These are phyloP conservation scores for Parthenolecanium corni DNA, from an alignment of 2,888 invertebrate genomes.

Conservation along the genomic window DNA sequence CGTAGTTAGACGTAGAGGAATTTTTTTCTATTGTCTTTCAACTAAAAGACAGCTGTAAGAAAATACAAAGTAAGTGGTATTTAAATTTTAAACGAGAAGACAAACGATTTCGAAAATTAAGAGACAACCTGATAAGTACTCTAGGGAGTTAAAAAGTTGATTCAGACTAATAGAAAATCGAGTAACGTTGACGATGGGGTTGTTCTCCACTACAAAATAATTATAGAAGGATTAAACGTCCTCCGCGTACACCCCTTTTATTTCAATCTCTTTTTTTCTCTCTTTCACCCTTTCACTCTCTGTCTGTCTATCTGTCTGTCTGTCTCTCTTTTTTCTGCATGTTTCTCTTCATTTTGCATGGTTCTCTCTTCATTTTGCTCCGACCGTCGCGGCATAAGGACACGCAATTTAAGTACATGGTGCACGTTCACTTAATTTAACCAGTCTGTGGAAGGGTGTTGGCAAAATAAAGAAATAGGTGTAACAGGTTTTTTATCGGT, in stretches of 20 bases:
- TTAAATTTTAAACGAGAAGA: conserved; percentile 28
- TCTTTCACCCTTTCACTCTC: no score
- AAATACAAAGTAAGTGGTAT: conserved; percentile 18
- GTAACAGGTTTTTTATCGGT: no score
- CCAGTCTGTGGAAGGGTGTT: no score
- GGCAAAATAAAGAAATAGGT: no score
- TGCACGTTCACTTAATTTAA: no score
- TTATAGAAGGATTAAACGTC: conserved; percentile 24
- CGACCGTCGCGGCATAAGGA: conserved; percentile 1
- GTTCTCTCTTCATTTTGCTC: no score
- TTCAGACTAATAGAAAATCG: conserved; percentile 26
- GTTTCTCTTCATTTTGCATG: conserved; percentile 13
- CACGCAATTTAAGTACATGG: not conserved
- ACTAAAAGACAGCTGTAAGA: conserved; percentile 4
- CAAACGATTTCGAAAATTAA: conserved; percentile 24
- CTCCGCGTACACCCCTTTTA: conserved; percentile 5
- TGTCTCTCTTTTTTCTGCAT: conserved; percentile 11
- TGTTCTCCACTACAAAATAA: conserved; percentile 23
- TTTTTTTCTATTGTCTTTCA: not conserved
- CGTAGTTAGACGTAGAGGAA: no score
- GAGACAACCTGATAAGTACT: conserved; percentile 28
- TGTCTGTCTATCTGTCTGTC: not conserved
- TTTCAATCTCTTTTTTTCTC: no score
- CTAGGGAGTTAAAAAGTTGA: conserved; percentile 25
- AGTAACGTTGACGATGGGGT: conserved; percentile 5